These are phyloP conservation scores for Alligator sinensis DNA, from an alignment of 2,113 vertebrate species.

Conservation along the genomic window DNA sequence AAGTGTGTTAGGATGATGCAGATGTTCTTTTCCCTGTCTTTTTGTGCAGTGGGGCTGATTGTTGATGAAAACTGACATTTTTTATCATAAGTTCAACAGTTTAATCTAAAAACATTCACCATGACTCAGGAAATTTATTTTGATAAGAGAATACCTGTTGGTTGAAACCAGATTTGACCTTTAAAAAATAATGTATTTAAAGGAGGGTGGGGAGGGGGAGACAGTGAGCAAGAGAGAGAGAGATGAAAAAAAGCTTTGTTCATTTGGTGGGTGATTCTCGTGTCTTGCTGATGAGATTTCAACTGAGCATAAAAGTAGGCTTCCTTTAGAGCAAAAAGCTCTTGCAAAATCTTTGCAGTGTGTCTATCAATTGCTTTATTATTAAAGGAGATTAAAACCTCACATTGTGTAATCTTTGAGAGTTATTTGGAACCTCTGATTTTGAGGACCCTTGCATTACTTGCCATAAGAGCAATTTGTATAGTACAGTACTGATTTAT, in stretches of 20 bases:
- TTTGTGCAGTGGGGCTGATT: conserved; percentile 18
- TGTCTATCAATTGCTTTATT: background rate
- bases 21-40: background rate
- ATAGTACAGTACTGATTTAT: background rate
- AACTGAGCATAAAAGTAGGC: background rate
- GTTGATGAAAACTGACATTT: conserved; percentile 62
- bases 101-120: conserved; percentile 45
- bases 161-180: conserved; percentile 34
- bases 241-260: background rate
- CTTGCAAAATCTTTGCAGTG: background rate
- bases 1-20: background rate
- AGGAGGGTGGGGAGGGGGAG: accelerated
- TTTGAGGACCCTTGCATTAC: background rate
- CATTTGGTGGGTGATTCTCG: background rate
- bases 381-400: background rate
- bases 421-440: background rate
- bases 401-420: background rate
- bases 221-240: accelerated
- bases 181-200: conserved; percentile 20
- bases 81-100: conserved; percentile 51
- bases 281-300: background rate
- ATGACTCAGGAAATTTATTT: conserved; percentile 45
- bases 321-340: background rate
- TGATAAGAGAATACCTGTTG: conserved; percentile 16
- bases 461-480: background rate